Evolutionary conservation across 35 echinoderm and acorn worm species (phyloP), one percentile per base, ranked within the genome.

Genomic region (Heliocidaris tuberculata): DNA sequence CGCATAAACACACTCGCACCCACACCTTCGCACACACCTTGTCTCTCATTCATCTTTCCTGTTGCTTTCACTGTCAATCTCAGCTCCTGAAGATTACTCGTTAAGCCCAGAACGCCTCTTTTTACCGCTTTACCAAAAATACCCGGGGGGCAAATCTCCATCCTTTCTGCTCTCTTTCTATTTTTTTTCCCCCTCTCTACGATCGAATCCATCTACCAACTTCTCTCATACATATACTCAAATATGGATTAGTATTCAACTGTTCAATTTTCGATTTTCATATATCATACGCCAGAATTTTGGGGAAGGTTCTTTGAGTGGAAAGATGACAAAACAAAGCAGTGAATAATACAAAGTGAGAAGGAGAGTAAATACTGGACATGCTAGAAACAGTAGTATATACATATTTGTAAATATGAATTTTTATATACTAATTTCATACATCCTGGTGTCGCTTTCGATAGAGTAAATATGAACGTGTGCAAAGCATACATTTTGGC

Each of bases 31-130:
- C 65, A 78, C 65, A 93, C 47, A 93, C 91, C 91, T 49, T 93
- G 91, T 31, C 91, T 59, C 91, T 59, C 91, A 93, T 93, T 93
- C 50, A 93, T 56, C 91, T 93, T 48, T 59, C 50, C 91, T 93
- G 91, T 93, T 93, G 91, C 91, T 47, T 91, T 91, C 31, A 31
- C 89, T 93, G 91, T 93, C 91, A 93, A 93, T 93, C 50, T 24
- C 48, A 27, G 16, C 91, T 59, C 91, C 91, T 27, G 91, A 56
- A 93, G 91, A 93, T 93, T 93, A 93, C 91, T 49, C 48, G 87
- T 59, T 52, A 93, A 93, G 91, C 48, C 91, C 10, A 50, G 91
- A 93, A 93, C 91, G 91, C 91, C 91, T 93, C 48, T 93, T 59
- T 91, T 30, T 93, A 59, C 48, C 24, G 91, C 91, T 93, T 93